Base-by-base conservation (phyloP, 2,888 invertebrate genomes). In the Trichogramma evanescens region DNA sequence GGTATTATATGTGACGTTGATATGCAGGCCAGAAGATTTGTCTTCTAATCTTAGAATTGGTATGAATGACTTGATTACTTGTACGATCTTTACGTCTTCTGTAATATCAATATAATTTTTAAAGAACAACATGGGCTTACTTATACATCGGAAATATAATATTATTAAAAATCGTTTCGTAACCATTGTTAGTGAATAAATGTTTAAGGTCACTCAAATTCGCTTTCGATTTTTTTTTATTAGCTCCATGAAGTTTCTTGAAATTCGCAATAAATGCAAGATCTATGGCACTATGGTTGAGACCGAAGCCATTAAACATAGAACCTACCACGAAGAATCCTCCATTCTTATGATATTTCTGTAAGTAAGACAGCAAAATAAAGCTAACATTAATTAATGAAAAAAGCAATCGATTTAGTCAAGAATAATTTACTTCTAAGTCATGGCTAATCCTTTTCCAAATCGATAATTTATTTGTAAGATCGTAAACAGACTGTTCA, bases 281-380 rank as follows among this genome's bases (percentile, higher is more conserved):
- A 42, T 58, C 58, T 26, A 48, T 26, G 40, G 52, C 52, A 48
- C 58, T 48, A 52, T 9, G 6, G 46, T 52, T 53, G 3, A 52
- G 26, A 40, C 58, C 58, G 53, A 58, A 58, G 4, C 58, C 48
- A 42, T 52, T 58, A 9, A 58, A 46, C 8, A 52, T 52, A 7
- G 52, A 58, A 13, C 58, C 58, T 26, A 42, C 52, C 41, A 58
- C 38, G 43, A 48, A 48, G n/a, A 58, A 26, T 3, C 13, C 52
- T 48, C 10, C 13, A 9, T 41, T 2, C 5, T 10, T 10, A 40
- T 13, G 52, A 9, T 48, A 4, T 9, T 3, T 41, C 52, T 48
- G n/a, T 1, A 48, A 48, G 9, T 9, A 43, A 40, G 13, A 6
- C 43, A 38, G 9, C 40, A 44, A 13, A 8, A 48, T 43, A 4